These are phyloP conservation scores for Drosophila anomelani DNA, from an alignment of 2,888 invertebrate genomes.

Conservation along the genomic window DNA sequence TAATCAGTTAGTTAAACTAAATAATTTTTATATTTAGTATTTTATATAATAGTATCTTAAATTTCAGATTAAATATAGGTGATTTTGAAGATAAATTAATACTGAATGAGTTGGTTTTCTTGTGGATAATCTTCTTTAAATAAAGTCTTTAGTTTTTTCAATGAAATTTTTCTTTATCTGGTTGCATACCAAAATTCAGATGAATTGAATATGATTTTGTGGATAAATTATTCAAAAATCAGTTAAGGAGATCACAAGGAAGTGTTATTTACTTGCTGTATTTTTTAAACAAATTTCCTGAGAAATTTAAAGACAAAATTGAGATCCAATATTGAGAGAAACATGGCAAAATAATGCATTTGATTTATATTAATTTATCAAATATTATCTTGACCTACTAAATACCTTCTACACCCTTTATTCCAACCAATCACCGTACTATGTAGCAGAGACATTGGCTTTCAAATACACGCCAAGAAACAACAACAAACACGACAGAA, in stretches of 20 bases:
- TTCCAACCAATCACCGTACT: slow-evolving; percentile 24
- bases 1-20: neutral
- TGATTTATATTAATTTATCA: neutral
- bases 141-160: neutral
- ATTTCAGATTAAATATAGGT: neutral
- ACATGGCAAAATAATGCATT: neutral
- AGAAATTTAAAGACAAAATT: too few species aligned
- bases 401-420: slow-evolving; percentile 22
- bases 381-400: neutral
- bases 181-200: neutral
- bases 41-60: neutral
- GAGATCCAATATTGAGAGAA: neutral
- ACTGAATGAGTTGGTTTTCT: rapidly evolving
- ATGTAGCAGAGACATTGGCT: slow-evolving; percentile 51
- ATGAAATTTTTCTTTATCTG: neutral
- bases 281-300: neutral
- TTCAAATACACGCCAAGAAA: slow-evolving; percentile 39
- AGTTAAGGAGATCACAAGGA: neutral
- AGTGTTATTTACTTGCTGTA: neutral
- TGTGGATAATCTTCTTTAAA: too few species aligned
- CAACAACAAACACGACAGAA: slow-evolving; percentile 26
- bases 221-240: neutral
- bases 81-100: too few species aligned
- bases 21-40: too few species aligned
- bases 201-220: neutral